Evolutionary conservation across 1,140 invertebrate species (phyloP), one percentile per base, ranked within the genome.

Genomic region (Platyura marginata): DNA sequence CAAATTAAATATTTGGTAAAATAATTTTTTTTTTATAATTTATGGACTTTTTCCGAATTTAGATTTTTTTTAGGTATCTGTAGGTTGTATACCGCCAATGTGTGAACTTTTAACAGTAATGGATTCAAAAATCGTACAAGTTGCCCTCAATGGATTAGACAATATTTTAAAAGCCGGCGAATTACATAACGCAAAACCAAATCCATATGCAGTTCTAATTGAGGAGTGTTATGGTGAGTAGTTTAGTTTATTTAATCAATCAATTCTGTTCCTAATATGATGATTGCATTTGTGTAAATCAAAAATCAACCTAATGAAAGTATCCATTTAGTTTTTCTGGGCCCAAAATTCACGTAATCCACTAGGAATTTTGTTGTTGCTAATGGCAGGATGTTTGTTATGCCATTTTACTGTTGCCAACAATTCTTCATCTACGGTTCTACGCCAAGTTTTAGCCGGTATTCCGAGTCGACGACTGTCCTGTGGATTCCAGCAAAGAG

Each of bases 51-150:
- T n/a, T n/a, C n/a, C n/a, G n/a, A 36, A 36, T 36, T 36, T 36
- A 6, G 6, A 38, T 36, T 49, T 49, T 53, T 42, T 47, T 40
- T n/a, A 50, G 49, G 49, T 61, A 4, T 43, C 58, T 21, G 47
- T 58, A 57, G 81, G 81, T 35, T 94, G 89, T 58, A 92, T 98
- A 51, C 77, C 82, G n/a, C 91, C 92, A 0, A 67, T 98, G 45
- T 97, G 93, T 63, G 88, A 95, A 56, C 70, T 97, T 42, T 66
- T 98, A 23, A 92, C 89, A 1, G 80, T 95, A 21, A 87, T 88
- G 66, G 94, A 98, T 65, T 67, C 82, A 0, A 95, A 96, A 57
- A 94, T 96, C n/a, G 77, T 97, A n/a, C 89, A 93, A 62, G 93
- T 98, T 25, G 91, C 92, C 22, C 70, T 98, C 1, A 96, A 92